These are phyloP conservation scores for Kryptolebias marmoratus DNA, from an alignment of 2,113 vertebrate species.

Conservation along the genomic window DNA sequence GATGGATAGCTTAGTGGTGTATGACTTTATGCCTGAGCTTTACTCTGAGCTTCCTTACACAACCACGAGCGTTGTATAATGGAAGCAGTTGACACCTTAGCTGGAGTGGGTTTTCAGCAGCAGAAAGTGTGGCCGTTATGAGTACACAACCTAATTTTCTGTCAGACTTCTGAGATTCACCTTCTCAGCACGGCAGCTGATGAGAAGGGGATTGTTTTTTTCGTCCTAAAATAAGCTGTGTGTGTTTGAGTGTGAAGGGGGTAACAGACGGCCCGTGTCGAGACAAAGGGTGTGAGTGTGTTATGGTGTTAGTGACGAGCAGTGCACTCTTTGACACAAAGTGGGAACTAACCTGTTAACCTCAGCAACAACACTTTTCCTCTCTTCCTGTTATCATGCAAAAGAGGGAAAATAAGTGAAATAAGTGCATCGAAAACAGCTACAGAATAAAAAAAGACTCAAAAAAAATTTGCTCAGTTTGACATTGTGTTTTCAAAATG, in stretches of 20 bases:
- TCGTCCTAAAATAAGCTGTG: neutral
- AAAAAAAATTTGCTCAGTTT: neutral
- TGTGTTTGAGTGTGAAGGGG: slow-evolving; percentile 5
- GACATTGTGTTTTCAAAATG: neutral
- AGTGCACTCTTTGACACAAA: slow-evolving; percentile 20
- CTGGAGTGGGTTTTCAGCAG: neutral
- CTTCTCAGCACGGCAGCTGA: slow-evolving; percentile 20
- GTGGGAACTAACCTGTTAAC: slow-evolving; percentile 35
- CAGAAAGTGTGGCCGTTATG: slow-evolving; percentile 6
- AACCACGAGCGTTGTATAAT: slow-evolving; percentile 13
- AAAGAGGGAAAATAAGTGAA: neutral
- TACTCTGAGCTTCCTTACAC: slow-evolving; percentile 22
- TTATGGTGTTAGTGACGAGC: slow-evolving; percentile 42
- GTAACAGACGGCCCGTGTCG: slow-evolving; percentile 3
- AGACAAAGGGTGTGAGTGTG: slow-evolving; percentile 27
- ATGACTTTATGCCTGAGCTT: slow-evolving; percentile 36
- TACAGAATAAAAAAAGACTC: neutral
- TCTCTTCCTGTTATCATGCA: neutral
- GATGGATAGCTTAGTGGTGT: slow-evolving; percentile 50
- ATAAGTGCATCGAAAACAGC: neutral
- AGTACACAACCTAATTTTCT: neutral
- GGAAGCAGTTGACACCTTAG: slow-evolving; percentile 19
- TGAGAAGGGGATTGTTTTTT: slow-evolving; percentile 1
- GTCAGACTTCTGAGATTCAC: slow-evolving; percentile 2
- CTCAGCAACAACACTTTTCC: slow-evolving; percentile 20